A percentile compares a stretch with the other conserved stretches of the same genome.
Evolutionary conservation across 2,888 invertebrate genomes (phyloP).

Genomic region (Apotomis turbidana): DNA sequence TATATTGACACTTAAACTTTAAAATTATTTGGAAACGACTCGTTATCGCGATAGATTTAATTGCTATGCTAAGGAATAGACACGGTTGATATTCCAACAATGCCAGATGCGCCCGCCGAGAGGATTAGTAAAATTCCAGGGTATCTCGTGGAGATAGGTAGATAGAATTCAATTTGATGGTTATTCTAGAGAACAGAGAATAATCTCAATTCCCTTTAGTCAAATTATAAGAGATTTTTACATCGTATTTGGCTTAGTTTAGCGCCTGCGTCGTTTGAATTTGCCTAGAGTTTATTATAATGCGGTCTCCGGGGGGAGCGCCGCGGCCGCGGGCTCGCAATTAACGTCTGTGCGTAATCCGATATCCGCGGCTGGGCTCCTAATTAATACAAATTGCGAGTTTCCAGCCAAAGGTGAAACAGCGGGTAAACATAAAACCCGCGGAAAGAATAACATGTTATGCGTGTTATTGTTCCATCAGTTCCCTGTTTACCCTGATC

Average conservation of each 20-base stretch:
- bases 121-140: background rate
- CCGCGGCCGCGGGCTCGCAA: background rate
- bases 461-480: background rate
- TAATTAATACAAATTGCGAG: constrained; percentile 25
- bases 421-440: background rate
- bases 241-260: too few species aligned
- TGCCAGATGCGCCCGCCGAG: background rate
- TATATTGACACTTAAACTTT: too few species aligned
- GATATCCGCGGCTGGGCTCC: constrained; percentile 3
- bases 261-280: background rate
- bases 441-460: background rate
- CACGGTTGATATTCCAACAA: too few species aligned
- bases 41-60: too few species aligned
- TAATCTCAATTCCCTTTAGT: background rate
- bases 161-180: background rate
- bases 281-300: background rate
- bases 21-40: too few species aligned
- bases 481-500: too few species aligned
- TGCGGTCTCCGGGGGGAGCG: background rate
- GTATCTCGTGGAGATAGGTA: background rate
- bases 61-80: too few species aligned
- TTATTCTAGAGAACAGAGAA: background rate
- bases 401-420: constrained; percentile 4
- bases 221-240: too few species aligned
- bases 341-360: constrained; percentile 17